Conservation (phyloP, 1,140 invertebrate species). For the Scaptomyza montana region DNA sequence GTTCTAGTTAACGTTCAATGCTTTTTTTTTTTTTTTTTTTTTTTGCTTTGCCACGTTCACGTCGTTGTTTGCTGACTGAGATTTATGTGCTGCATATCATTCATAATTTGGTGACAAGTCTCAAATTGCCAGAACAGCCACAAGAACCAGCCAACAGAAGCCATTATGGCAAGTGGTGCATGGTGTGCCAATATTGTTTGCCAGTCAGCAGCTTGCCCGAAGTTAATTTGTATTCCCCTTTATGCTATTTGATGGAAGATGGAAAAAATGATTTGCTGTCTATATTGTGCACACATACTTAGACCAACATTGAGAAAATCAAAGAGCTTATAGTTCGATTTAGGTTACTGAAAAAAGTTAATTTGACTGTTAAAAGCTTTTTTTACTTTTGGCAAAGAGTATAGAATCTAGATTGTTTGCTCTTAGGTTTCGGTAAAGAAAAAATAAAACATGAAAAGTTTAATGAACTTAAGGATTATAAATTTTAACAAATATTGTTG, state of each 20-base stretch:
- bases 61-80: conserved; percentile 77
- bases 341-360: too few species aligned
- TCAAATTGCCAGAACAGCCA: conserved; percentile 62
- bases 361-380: too few species aligned
- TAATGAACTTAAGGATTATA: too few species aligned
- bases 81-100: conserved; percentile 82
- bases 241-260: conserved; percentile 71
- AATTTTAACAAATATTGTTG: too few species aligned
- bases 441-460: too few species aligned
- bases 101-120: conserved; percentile 82
- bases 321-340: neutral
- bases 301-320: neutral
- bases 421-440: too few species aligned
- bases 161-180: conserved; percentile 2
- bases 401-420: too few species aligned
- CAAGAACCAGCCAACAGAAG: neutral
- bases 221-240: conserved; percentile 81
- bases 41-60: conserved; percentile 25
- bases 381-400: too few species aligned
- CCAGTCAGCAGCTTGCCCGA: conserved; percentile 37
- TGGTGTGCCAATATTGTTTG: neutral
- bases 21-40: conserved; percentile 9
- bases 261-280: conserved; percentile 44
- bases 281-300: neutral
- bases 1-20: conserved; percentile 51